Percentiles rank a stretch among this genome's conserved stretches.
phyloP scores from a whole-genome alignment of 2,113 vertebrate genomes.

The Oryzias woworae region DNA sequence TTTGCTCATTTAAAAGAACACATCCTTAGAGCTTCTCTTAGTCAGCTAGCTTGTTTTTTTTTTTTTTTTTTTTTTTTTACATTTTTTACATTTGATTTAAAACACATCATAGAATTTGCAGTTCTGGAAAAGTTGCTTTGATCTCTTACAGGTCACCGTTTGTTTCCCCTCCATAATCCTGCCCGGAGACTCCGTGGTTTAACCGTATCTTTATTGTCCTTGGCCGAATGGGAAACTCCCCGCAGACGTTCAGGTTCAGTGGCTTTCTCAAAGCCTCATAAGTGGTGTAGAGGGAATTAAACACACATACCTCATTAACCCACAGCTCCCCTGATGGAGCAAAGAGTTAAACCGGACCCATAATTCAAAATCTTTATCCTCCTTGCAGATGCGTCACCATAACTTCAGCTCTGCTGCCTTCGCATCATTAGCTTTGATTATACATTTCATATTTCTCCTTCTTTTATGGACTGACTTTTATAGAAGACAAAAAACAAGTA shows the following conservation, averaged over 20 bases:
- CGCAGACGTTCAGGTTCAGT: conserved; percentile 2
- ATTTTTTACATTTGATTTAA: no score
- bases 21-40: no score
- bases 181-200: not conserved
- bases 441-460: not conserved
- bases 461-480: not conserved
- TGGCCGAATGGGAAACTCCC: not conserved
- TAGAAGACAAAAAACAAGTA: not conserved
- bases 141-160: not conserved
- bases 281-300: conserved; percentile 28
- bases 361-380: conserved; percentile 34
- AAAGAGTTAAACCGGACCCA: conserved; percentile 24
- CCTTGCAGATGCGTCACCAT: not conserved
- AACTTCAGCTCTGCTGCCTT: not conserved
- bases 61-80: no score
- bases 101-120: no score
- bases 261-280: conserved; percentile 25
- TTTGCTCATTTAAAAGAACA: no score
- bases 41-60: no score
- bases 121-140: no score
- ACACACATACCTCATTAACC: conserved; percentile 23
- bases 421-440: not conserved
- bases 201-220: conserved; percentile 1
- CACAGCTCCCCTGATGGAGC: conserved; percentile 11
- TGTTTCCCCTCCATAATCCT: not conserved